Evolutionary conservation across 2,888 invertebrate genomes (phyloP).

Genomic region (Hyalella azteca): DNA sequence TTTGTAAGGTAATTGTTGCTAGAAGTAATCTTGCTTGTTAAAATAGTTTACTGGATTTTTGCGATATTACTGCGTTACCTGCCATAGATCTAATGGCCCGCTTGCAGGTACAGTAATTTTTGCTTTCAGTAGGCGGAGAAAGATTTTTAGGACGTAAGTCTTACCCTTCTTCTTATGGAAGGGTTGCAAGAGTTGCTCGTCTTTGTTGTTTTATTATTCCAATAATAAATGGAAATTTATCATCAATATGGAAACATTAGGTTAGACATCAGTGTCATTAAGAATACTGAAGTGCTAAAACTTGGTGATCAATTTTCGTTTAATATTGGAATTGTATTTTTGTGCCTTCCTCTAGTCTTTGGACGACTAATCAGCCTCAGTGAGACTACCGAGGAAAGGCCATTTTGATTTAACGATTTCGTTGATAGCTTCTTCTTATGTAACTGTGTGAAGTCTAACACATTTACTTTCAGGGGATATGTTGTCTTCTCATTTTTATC

Average conservation of each 20-base stretch:
- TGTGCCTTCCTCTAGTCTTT: slow-evolving; percentile 31
- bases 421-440: not conserved
- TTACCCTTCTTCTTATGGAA: slow-evolving; percentile 12
- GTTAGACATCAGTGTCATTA: too few relatives aligned
- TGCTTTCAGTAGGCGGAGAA: slow-evolving; percentile 2
- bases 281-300: not conserved
- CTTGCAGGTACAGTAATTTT: too few relatives aligned
- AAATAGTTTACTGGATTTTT: too few relatives aligned
- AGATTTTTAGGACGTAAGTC: slow-evolving; percentile 1
- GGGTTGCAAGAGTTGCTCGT: not conserved
- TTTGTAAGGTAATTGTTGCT: too few relatives aligned
- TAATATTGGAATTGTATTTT: not conserved
- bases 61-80: too few relatives aligned
- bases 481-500: not conserved
- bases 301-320: slow-evolving; percentile 4
- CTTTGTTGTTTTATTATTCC: not conserved
- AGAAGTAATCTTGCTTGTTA: too few relatives aligned
- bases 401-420: not conserved
- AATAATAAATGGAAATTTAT: not conserved
- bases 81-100: too few relatives aligned
- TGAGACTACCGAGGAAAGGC: slow-evolving; percentile 22
- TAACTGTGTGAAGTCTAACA: not conserved
- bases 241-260: too few relatives aligned
- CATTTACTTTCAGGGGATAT: not conserved
- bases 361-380: not conserved